phyloP scores from a whole-genome alignment of 2,113 vertebrate genomes.

The Bubo scandiacus region DNA sequence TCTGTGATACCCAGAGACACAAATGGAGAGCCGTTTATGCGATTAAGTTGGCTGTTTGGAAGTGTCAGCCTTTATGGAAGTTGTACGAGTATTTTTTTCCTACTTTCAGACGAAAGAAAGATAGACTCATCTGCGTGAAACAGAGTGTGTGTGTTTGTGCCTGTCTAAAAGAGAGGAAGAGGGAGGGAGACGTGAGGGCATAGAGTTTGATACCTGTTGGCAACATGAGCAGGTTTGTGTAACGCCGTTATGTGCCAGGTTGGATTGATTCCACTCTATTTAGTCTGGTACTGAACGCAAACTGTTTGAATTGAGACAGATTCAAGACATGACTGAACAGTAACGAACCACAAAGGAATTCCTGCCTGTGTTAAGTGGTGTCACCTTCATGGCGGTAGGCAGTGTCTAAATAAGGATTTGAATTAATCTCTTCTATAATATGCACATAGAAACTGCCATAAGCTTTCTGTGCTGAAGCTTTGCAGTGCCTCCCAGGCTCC shows the following conservation, averaged over 20 bases:
- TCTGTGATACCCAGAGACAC: neutral
- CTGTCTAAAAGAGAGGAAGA: neutral
- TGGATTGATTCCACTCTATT: slow-evolving; percentile 44
- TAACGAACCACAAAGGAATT: slow-evolving; percentile 13
- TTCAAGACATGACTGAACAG: neutral
- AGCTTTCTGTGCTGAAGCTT: neutral
- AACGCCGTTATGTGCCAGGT: neutral
- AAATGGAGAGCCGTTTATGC: neutral
- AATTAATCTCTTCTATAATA: neutral
- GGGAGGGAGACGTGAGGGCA: neutral
- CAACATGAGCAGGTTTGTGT: neutral
- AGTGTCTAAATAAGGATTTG: slow-evolving; percentile 8
- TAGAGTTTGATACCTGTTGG: slow-evolving; percentile 75
- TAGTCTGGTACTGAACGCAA: neutral
- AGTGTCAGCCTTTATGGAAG: slow-evolving; percentile 8
- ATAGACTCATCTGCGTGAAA: neutral
- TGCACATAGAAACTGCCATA: neutral
- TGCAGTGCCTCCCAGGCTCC: neutral
- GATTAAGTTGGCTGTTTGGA: neutral
- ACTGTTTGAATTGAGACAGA: slow-evolving; percentile 29
- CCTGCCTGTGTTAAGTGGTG: slow-evolving; percentile 31
- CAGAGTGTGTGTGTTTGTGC: neutral
- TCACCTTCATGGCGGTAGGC: slow-evolving; percentile 59
- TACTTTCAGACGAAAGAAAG: neutral
- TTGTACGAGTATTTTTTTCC: neutral